phyloP scores from a whole-genome alignment of 2,113 vertebrate genomes.

The Oncorhynchus keta region DNA sequence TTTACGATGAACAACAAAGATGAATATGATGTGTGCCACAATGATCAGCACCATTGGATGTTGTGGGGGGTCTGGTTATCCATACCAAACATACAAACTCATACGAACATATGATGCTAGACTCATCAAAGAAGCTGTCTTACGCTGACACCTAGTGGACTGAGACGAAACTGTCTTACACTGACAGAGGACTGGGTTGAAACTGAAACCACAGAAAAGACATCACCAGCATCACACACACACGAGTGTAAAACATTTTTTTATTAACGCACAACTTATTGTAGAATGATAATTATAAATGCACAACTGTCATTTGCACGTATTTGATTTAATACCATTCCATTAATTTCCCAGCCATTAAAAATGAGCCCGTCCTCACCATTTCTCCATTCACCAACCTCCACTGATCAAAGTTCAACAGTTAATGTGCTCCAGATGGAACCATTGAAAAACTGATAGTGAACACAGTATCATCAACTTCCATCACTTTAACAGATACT shows the following conservation, averaged over 20 bases:
- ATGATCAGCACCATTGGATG: slow-evolving; percentile 60
- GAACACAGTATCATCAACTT: neutral
- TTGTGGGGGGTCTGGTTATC: slow-evolving; percentile 32
- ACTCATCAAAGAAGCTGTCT: slow-evolving; percentile 26
- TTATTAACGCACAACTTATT: too few species aligned
- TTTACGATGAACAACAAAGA: slow-evolving; percentile 53
- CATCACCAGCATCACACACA: too few species aligned
- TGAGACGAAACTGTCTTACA: neutral
- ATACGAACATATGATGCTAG: neutral
- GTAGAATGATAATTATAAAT: too few species aligned
- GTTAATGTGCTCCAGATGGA: slow-evolving; percentile 9
- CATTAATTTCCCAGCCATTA: too few species aligned
- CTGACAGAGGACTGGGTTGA: too few species aligned
- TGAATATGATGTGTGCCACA: slow-evolving; percentile 39
- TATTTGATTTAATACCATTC: too few species aligned
- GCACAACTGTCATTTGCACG: too few species aligned
- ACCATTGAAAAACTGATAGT: slow-evolving; percentile 6
- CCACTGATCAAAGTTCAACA: neutral
- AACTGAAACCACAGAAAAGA: too few species aligned
- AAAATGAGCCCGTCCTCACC: neutral
- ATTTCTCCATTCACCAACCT: neutral
- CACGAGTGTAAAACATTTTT: too few species aligned
- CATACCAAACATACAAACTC: slow-evolving; percentile 29
- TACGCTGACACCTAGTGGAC: slow-evolving; percentile 70
- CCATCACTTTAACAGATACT: too few species aligned